These are phyloP conservation scores for Lamprotornis superbus DNA, from an alignment of 2,113 vertebrate species.

Conservation along the genomic window DNA sequence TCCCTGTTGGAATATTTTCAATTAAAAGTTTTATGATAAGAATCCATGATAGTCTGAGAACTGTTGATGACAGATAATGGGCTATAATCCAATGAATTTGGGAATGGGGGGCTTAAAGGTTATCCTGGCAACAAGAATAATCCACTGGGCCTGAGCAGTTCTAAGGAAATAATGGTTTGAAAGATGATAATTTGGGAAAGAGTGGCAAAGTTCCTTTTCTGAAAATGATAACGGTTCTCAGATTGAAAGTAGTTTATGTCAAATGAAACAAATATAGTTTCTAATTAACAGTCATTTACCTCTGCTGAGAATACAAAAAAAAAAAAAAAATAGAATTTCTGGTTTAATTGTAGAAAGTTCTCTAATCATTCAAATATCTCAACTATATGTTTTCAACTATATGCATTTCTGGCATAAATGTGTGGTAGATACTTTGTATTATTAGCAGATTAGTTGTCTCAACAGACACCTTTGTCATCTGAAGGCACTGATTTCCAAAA, in stretches of 20 bases:
- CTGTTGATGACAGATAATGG: not conserved
- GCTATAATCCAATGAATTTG: not conserved
- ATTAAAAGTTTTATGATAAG: conserved; percentile 36
- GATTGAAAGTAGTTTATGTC: not conserved
- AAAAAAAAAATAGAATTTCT: not conserved
- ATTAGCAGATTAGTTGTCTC: not conserved
- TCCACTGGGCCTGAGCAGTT: not conserved
- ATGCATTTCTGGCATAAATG: not conserved
- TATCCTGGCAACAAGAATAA: not conserved
- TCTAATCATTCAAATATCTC: not conserved
- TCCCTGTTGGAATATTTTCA: conserved; percentile 37
- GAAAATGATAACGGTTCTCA: not conserved
- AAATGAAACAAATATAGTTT: not conserved
- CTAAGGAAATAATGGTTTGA: not conserved
- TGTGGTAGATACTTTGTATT: not conserved
- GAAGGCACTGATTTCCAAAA: not conserved
- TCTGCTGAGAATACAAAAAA: not conserved
- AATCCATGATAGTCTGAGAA: not conserved
- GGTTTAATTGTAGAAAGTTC: not conserved
- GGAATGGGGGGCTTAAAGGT: not conserved
- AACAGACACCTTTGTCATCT: not conserved
- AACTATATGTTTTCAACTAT: not conserved
- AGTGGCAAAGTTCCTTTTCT: not conserved
- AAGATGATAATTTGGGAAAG: not conserved
- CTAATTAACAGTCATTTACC: not conserved